A percentile compares a stretch with the other conserved stretches of the same genome.
These are phyloP conservation scores for Hirudo medicinalis DNA, from an alignment of 1,140 invertebrate genomes.

Conservation along the genomic window DNA sequence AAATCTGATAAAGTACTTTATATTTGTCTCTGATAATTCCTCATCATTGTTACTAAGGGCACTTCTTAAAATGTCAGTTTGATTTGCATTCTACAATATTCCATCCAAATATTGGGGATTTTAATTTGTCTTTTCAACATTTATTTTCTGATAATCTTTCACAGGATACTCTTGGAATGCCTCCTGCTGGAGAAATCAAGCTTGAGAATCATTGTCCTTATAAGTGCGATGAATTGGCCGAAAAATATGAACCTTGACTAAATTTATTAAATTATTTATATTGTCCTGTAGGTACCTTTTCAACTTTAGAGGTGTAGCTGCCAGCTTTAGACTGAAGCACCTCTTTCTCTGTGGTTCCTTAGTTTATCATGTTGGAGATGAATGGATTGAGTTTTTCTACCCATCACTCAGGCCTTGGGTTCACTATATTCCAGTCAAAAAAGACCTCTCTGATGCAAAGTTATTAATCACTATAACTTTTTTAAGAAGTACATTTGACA, in stretches of 20 bases:
- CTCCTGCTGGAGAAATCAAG: conserved; percentile 70
- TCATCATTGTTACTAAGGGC: not conserved
- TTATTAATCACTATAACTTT: conserved; percentile 23
- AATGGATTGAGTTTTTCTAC: conserved; percentile 95
- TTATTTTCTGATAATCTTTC: conserved; percentile 26
- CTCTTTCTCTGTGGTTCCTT: conserved; percentile 81
- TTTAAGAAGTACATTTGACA: not conserved
- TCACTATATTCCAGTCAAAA: conserved; percentile 74
- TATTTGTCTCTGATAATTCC: not conserved
- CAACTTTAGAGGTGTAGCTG: conserved; percentile 89
- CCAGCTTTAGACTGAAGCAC: conserved; percentile 92
- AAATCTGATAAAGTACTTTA: conserved; percentile 54
- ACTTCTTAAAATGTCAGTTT: not conserved
- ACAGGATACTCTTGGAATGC: conserved; percentile 67
- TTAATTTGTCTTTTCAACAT: not conserved
- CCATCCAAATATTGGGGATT: not conserved
- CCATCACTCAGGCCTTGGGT: conserved; percentile 79
- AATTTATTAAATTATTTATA: not conserved
- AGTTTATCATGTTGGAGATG: conserved; percentile 87
- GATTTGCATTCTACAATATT: not conserved
- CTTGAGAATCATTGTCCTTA: conserved; percentile 84
- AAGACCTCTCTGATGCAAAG: conserved; percentile 36
- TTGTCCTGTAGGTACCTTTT: conserved; percentile 59
- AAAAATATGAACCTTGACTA: not conserved
- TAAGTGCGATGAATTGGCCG: conserved; percentile 44